Evolutionary conservation across 2,113 vertebrate species (phyloP).

Genomic region (Rhinolophus sinicus): DNA sequence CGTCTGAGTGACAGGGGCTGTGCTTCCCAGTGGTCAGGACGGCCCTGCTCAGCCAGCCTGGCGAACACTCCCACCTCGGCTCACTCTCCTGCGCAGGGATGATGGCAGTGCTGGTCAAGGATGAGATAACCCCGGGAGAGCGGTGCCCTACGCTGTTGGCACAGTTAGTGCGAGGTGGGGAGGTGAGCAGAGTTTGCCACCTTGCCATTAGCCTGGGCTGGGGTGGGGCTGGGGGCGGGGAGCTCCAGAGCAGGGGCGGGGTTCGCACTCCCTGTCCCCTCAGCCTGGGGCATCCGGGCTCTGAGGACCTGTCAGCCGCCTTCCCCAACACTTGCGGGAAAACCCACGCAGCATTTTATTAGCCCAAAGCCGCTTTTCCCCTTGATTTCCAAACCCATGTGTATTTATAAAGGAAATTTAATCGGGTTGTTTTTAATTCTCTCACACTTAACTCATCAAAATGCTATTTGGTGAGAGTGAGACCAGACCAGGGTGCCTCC

Average conservation of each 20-base stretch:
- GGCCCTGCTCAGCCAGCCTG: accelerated
- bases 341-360: neutral
- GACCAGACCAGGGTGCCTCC: neutral
- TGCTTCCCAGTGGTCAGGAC: neutral
- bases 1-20: accelerated
- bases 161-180: accelerated
- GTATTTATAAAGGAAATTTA: constrained; percentile 68
- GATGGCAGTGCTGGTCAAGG: accelerated
- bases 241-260: neutral
- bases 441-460: constrained; percentile 80
- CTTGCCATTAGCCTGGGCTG: neutral
- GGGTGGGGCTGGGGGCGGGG: neutral
- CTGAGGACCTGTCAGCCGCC: neutral
- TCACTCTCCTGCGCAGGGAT: neutral
- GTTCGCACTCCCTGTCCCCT: accelerated
- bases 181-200: neutral
- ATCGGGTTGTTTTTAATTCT: constrained; percentile 72
- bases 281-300: neutral
- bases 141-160: accelerated
- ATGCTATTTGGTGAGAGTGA: constrained; percentile 55
- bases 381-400: constrained; percentile 54
- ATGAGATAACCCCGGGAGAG: accelerated
- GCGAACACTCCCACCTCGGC: neutral
- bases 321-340: neutral
- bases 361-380: neutral